A percentile compares a stretch with the other conserved stretches of the same genome.
phyloP scores from a whole-genome alignment of 2,113 vertebrate species.

The Marmota flaviventris region DNA sequence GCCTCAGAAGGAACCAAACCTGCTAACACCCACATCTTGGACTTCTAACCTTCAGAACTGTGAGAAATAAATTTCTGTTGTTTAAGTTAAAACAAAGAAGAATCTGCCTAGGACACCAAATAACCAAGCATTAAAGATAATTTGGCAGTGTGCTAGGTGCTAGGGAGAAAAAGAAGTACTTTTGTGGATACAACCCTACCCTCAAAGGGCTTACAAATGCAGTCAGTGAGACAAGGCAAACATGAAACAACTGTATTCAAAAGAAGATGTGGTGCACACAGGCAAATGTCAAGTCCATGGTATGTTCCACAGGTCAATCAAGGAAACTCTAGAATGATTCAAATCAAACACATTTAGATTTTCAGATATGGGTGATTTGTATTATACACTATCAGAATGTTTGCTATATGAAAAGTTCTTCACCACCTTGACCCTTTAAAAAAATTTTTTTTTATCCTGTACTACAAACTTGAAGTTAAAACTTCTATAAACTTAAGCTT shows the following conservation, averaged over 20 bases:
- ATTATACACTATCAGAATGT: conserved; percentile 16
- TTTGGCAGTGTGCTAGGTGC: not conserved
- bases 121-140: conserved; percentile 9
- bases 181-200: conserved; percentile 2
- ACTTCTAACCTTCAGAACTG: not conserved
- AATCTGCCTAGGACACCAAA: conserved; percentile 13
- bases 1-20: not conserved
- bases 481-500: conserved; percentile 51
- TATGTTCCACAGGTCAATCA: not conserved
- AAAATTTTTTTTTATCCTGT: conserved; percentile 27
- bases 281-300: not conserved
- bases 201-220: conserved; percentile 55
- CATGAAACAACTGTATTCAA: not conserved
- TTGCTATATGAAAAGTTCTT: not conserved
- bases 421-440: not conserved
- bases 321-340: conserved; percentile 34
- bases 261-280: not conserved
- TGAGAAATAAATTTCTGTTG: not conserved
- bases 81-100: conserved; percentile 54
- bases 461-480: conserved; percentile 52
- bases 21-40: not conserved
- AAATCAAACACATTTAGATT: conserved; percentile 49
- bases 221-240: conserved; percentile 2
- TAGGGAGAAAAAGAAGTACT: conserved; percentile 14
- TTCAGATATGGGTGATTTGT: not conserved